Evolutionary conservation across 2,888 invertebrate genomes (phyloP), one percentile per base, ranked within the genome.

Genomic region (Megaustenia siamemsis): DNA sequence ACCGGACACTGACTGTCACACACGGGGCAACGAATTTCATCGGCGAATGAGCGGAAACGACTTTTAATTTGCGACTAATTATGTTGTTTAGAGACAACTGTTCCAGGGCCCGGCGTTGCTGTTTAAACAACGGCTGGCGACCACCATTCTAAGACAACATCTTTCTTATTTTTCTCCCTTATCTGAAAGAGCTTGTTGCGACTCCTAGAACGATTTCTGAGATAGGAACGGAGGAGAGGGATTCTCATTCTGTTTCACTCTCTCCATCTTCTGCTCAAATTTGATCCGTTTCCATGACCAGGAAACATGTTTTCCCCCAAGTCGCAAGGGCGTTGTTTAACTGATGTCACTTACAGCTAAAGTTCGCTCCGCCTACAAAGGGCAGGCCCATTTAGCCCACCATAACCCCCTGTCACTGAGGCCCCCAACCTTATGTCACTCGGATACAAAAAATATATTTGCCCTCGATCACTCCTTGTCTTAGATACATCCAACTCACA

Each of bases 61-160:
- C 82, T 82, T 71, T 82, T 82, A 82, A 82, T 82, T 82, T 73
- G 82, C 40, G 3, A 56, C 56, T 73, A 82, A 82, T 71, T 60
- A 60, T 69, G 28, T 63, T 63, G 83, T 83, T 66, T 77, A 69
- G 66, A 78, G 35, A 76, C 32, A 35, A 71, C 32, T 77, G 69
- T 60, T 28, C 45, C 49, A 18, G 2, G 53, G 28, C 32, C 10
- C 5, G 66, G 21, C 21, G 12, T 21, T 53, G 18, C 53, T 53
- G n/a, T n/a, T 53, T 24, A 3, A 53, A 18, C 53, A 3, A 12
- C 12, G 12, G 10, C 21, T 18, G 3, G 10, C 53, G 18, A 56
- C 24, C n/a, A 4, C 56, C 24, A 21, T 21, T 15, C 12, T 56
- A 24, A 21, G 15, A 4, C 56, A 56, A 56, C 56, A 56, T 28